Base-by-base conservation (phyloP, 2,888 invertebrate genomes). In the Autographa pulchrina region DNA sequence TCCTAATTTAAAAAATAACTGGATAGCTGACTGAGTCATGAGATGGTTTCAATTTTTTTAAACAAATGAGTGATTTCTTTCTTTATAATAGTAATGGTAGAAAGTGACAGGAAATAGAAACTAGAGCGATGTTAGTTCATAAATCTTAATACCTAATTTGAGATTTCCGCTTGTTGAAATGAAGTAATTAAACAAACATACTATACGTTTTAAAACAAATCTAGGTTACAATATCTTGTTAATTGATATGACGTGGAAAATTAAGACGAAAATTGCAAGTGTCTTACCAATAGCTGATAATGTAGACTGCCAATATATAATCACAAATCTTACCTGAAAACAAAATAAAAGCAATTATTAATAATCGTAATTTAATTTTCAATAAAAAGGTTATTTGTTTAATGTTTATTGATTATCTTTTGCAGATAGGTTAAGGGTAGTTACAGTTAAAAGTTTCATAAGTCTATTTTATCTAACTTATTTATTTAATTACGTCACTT, bases 1-100 rank as follows among this genome's bases (percentile, higher is more conserved):
- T 83, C 75, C 83, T 78, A 78, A 85, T 84, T 73, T 76, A 72
- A 82, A 84, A 80, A 76, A 77, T 75, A 83, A 82, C 73, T 75
- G 72, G 65, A 76, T 80, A 70, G 56, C 65, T 35, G 60, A 62
- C 65, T 82, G 78, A 77, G 59, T 81, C 82, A 83, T 74, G 78
- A 65, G 25, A 41, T 70, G 31, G 65, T 59, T 69, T 71, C 31
- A 62, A 65, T 64, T 70, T 68, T n/a, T 73, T 71, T 48, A 72
- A 61, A 69, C 62, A 64, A 32, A 75, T 64, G 74, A 72, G 65
- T 68, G 61, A 68, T 78, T 66, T 72, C 63, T 75, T 75, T 35
- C 54, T 20, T 56, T 11, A 75, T 67, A 64, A 72, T 75, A 62
- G 59, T 75, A 54, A 66, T 67, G 68, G 18, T 59, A 31, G 43